phyloP scores from a whole-genome alignment of 2,797 vertebrate species.

The Buceros bicornis region DNA sequence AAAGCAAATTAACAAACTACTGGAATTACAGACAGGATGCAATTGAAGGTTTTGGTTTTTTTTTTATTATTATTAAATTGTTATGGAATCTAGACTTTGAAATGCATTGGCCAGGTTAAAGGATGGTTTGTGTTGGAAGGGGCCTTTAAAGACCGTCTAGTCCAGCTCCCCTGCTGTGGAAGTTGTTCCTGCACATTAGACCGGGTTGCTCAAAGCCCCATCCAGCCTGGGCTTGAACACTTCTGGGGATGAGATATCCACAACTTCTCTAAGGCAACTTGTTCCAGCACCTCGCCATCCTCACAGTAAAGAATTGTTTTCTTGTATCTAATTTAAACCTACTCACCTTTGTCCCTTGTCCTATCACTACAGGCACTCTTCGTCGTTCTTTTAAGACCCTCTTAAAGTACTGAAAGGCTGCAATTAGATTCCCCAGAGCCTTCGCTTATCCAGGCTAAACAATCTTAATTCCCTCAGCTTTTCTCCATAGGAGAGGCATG shows the following conservation, averaged over 20 bases:
- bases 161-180: rapidly evolving
- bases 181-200: too few relatives aligned
- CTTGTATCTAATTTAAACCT: neutral
- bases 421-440: rapidly evolving
- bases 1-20: neutral
- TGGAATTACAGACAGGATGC: neutral
- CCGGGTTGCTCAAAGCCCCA: neutral
- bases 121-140: neutral
- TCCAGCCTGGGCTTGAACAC: rapidly evolving
- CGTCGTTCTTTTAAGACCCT: rapidly evolving
- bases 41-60: rapidly evolving
- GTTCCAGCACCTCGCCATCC: neutral
- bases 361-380: neutral
- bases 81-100: neutral
- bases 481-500: neutral
- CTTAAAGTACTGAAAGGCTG: neutral
- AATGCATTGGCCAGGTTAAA: neutral
- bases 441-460: neutral
- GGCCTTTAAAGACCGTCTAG: neutral
- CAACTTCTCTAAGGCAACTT: neutral
- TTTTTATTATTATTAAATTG: neutral
- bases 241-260: neutral
- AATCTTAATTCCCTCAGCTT: neutral
- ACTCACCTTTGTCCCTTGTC: neutral
- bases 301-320: neutral